Conservation (phyloP, 2,113 vertebrate genomes). For the Trachemys scripta region DNA sequence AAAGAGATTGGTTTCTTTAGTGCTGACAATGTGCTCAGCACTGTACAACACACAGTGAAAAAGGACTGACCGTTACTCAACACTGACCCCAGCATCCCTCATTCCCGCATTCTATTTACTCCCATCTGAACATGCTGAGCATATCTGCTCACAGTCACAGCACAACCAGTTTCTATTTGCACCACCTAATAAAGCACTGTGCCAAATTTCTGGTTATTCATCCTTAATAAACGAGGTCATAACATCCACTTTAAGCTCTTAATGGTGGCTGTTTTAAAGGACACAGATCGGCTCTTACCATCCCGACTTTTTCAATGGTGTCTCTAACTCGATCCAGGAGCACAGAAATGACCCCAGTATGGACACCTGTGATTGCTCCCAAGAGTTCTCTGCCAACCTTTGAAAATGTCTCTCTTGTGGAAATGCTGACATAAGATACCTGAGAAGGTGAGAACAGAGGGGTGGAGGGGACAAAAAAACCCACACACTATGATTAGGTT, state of each 20-base stretch:
- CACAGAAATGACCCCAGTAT: constrained; percentile 89
- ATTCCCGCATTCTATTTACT: neutral
- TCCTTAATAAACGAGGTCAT: neutral
- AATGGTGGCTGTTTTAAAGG: neutral
- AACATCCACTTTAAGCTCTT: neutral
- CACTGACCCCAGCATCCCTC: rapidly evolving
- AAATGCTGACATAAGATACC: constrained; percentile 92
- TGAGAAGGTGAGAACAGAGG: constrained; percentile 51
- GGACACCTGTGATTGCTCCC: constrained; percentile 88
- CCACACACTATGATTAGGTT: neutral
- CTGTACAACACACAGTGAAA: neutral
- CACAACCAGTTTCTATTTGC: neutral
- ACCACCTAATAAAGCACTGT: neutral
- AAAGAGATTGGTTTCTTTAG: neutral
- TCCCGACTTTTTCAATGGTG: constrained; percentile 93
- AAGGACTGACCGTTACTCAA: rapidly evolving
- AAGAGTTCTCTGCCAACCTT: constrained; percentile 96
- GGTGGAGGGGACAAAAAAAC: neutral
- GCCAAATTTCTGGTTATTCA: neutral
- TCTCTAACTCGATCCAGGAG: constrained; percentile 89
- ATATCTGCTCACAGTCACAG: neutral
- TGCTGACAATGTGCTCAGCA: neutral
- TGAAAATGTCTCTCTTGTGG: constrained; percentile 94
- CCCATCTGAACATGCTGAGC: rapidly evolving
- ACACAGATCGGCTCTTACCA: constrained; percentile 81